phyloP scores from a whole-genome alignment of 2,888 invertebrate species.

The Dorcus parallelipipedus region DNA sequence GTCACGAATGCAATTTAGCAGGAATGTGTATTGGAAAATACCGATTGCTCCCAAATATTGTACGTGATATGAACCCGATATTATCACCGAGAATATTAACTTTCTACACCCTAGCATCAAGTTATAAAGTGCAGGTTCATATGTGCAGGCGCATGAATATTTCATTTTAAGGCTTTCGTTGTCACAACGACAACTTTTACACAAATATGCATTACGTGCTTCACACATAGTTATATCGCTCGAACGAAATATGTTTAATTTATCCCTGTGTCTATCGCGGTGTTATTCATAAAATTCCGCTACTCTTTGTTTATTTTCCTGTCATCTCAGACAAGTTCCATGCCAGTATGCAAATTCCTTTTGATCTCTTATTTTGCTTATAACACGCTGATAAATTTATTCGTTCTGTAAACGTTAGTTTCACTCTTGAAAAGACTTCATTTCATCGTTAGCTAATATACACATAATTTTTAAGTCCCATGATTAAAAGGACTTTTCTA shows the following conservation, averaged over 20 bases:
- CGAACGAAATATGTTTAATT: constrained; percentile 14
- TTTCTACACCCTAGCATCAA: constrained; percentile 11
- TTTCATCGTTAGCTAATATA: constrained; percentile 7
- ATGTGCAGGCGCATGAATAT: not conserved
- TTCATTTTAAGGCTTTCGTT: constrained; percentile 1
- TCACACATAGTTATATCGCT: constrained; percentile 8
- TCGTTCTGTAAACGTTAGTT: constrained; percentile 5
- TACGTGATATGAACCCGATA: constrained; percentile 40
- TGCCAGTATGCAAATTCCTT: constrained; percentile 7
- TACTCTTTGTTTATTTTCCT: constrained; percentile 15
- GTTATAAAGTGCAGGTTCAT: constrained; percentile 10
- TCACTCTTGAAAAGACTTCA: constrained; percentile 9
- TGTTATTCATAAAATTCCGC: constrained; percentile 13
- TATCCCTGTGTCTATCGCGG: constrained; percentile 10
- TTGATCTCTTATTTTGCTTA: constrained; percentile 14
- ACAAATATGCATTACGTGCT: constrained; percentile 11
- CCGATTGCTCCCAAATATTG: constrained; percentile 43
- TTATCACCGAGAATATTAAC: constrained; percentile 17
- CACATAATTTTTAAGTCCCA: not conserved
- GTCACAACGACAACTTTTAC: constrained; percentile 1
- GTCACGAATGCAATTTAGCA: constrained; percentile 45
- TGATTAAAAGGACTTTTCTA: no score
- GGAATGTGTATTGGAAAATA: constrained; percentile 45
- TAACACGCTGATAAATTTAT: constrained; percentile 13
- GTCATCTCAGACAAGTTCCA: constrained; percentile 16